Percentiles rank a stretch among this genome's conserved stretches.
Evolutionary conservation across 2,113 vertebrate species (phyloP).

Genomic region (Hepsetus odoe): DNA sequence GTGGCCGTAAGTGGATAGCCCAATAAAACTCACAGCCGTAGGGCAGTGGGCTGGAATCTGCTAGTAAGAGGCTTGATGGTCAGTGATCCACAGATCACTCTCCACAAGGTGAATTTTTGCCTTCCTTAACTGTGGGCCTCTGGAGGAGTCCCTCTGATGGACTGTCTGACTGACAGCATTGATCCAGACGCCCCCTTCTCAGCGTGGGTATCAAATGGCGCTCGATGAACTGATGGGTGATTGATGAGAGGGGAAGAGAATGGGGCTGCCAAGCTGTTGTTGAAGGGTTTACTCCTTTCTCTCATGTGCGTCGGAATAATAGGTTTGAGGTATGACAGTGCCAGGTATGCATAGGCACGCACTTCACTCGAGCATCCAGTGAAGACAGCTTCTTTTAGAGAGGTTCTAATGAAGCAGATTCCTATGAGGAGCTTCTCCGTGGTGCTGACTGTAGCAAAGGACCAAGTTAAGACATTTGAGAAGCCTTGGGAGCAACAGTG

Average conservation of each 20-base stretch:
- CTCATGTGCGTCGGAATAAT: conserved; percentile 22
- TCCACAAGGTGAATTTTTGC: conserved; percentile 18
- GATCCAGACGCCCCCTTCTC: conserved; percentile 48
- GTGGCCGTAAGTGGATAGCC: conserved; percentile 48
- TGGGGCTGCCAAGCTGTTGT: conserved; percentile 30
- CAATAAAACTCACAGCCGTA: conserved; percentile 46
- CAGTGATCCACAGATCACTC: conserved; percentile 17
- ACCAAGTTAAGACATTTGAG: conserved; percentile 16
- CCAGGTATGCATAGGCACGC: conserved; percentile 40
- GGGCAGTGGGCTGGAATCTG: conserved; percentile 35
- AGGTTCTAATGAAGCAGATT: conserved; percentile 47
- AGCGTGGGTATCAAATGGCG: conserved; percentile 53
- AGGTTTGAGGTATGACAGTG: conserved; percentile 20
- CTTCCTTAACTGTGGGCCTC: conserved; percentile 29
- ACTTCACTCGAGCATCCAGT: conserved; percentile 34
- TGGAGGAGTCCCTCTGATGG: conserved; percentile 38
- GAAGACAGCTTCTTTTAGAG: conserved; percentile 61
- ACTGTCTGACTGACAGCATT: conserved; percentile 57
- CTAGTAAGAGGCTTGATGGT: conserved; percentile 24
- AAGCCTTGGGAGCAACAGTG: neutral
- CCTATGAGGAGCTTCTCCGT: neutral
- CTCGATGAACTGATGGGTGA: conserved; percentile 58
- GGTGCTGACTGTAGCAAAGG: neutral
- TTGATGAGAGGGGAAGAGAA: conserved; percentile 52
- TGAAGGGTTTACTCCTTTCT: conserved; percentile 27